Conservation (phyloP, 2,888 invertebrate species). For the Drosophila leonis region DNA sequence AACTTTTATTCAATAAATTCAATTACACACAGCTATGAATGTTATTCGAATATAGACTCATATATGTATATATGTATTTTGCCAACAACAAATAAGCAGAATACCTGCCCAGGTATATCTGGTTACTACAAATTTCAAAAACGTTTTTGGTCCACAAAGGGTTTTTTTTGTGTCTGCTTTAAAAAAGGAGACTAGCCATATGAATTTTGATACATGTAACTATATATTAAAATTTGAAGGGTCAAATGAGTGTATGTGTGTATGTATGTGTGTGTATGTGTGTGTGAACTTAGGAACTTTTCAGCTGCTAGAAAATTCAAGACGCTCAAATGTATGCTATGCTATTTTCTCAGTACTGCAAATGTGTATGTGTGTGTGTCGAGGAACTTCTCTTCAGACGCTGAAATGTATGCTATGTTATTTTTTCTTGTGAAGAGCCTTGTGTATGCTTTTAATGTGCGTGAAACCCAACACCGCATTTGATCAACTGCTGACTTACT, state of each 20-base stretch:
- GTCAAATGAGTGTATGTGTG: constrained; percentile 13
- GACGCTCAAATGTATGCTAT: constrained; percentile 14
- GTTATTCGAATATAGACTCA: constrained; percentile 11
- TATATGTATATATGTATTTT: constrained; percentile 23
- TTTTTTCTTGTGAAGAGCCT: neutral
- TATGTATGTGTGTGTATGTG: constrained; percentile 5
- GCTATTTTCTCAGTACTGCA: neutral
- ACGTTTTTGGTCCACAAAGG: constrained; percentile 60
- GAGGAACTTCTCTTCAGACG: constrained; percentile 3
- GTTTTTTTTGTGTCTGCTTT: constrained; percentile 8
- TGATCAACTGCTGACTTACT: constrained; percentile 54
- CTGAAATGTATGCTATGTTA: constrained; percentile 19
- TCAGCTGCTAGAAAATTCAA: neutral
- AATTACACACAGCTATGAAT: constrained; percentile 56
- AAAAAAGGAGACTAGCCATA: constrained; percentile 26
- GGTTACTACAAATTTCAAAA: constrained; percentile 44
- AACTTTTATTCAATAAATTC: constrained; percentile 63
- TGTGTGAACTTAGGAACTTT: constrained; percentile 17
- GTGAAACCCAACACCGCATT: constrained; percentile 49
- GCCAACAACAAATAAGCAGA: constrained; percentile 35
- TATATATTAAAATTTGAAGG: constrained; percentile 4
- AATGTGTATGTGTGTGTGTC: constrained; percentile 6
- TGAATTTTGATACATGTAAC: constrained; percentile 14
- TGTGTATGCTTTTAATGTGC: constrained; percentile 14
- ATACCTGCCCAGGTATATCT: constrained; percentile 12